These are phyloP conservation scores for Phenganax marumi DNA, from an alignment of 92 coral and sea anemone species.

Conservation along the genomic window DNA sequence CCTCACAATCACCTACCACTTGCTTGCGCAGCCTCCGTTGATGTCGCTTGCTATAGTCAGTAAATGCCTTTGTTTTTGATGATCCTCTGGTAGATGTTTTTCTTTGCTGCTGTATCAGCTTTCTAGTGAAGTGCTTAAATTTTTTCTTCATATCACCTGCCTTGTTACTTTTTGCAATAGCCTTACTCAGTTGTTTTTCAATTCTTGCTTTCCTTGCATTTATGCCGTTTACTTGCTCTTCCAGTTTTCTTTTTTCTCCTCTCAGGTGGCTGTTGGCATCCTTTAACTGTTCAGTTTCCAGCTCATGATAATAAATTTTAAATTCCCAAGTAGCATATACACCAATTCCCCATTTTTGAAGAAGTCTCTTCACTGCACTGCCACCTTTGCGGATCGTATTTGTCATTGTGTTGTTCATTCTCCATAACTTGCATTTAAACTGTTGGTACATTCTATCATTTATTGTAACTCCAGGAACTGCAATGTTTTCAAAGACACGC, in stretches of 20 bases:
- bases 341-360: too few species aligned
- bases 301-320: too few species aligned
- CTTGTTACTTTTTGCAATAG: constrained; percentile 20
- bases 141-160: constrained; percentile 8
- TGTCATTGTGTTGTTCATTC: too few species aligned
- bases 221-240: constrained; percentile 19
- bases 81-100: constrained; percentile 39
- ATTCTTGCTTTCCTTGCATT: constrained; percentile 28
- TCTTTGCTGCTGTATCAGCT: constrained; percentile 38
- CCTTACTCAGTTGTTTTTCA: constrained; percentile 31
- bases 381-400: too few species aligned
- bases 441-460: too few species aligned
- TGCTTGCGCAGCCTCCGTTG: constrained; percentile 36
- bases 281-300: too few species aligned
- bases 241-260: constrained; percentile 39
- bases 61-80: constrained; percentile 21
- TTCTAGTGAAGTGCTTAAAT: constrained; percentile 33
- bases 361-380: too few species aligned
- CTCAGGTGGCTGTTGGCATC: neutral
- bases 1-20: constrained; percentile 33
- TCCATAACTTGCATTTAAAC: too few species aligned
- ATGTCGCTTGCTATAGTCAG: constrained; percentile 32
- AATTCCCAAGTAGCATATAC: too few species aligned
- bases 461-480: too few species aligned
- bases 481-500: too few species aligned